Conservation (phyloP, 2,888 invertebrate genomes). For the Gymnocheta viridis region DNA sequence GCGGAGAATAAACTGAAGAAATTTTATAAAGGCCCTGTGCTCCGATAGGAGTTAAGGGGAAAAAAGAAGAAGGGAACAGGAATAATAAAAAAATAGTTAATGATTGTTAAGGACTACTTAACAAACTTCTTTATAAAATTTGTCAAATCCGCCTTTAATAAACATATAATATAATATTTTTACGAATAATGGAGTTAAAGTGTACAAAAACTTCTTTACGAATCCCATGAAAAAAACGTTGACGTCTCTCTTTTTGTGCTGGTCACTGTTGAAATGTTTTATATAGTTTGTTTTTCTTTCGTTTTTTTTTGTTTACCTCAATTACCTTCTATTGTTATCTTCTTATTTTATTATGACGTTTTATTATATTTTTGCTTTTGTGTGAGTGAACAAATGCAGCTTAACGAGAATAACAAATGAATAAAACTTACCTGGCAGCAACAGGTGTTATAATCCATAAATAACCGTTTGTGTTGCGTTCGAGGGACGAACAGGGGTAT, state of each 20-base stretch:
- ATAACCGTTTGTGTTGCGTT: constrained; percentile 75
- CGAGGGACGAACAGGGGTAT: constrained; percentile 59
- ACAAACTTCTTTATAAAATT: too few relatives aligned
- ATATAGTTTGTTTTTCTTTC: neutral
- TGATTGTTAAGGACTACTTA: too few relatives aligned
- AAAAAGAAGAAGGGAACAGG: too few relatives aligned
- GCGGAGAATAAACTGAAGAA: too few relatives aligned
- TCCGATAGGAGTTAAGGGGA: too few relatives aligned
- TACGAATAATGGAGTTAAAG: too few relatives aligned
- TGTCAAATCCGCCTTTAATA: too few relatives aligned
- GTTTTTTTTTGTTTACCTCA: neutral
- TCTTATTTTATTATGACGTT: neutral
- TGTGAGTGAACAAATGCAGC: neutral
- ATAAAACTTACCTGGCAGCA: constrained; percentile 80
- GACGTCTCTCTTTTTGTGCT: neutral
- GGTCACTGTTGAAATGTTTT: neutral
- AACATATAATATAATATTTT: too few relatives aligned
- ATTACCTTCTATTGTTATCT: neutral
- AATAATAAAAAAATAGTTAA: too few relatives aligned
- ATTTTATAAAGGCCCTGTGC: too few relatives aligned
- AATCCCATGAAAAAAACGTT: too few relatives aligned
- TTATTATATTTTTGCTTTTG: neutral
- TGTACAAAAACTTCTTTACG: too few relatives aligned
- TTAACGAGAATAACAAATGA: constrained; percentile 11
- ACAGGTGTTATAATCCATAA: constrained; percentile 82